A percentile compares a stretch with the other conserved stretches of the same genome.
These are phyloP conservation scores for Rallus crepitans DNA, from an alignment of 2,797 vertebrate species.

Conservation along the genomic window DNA sequence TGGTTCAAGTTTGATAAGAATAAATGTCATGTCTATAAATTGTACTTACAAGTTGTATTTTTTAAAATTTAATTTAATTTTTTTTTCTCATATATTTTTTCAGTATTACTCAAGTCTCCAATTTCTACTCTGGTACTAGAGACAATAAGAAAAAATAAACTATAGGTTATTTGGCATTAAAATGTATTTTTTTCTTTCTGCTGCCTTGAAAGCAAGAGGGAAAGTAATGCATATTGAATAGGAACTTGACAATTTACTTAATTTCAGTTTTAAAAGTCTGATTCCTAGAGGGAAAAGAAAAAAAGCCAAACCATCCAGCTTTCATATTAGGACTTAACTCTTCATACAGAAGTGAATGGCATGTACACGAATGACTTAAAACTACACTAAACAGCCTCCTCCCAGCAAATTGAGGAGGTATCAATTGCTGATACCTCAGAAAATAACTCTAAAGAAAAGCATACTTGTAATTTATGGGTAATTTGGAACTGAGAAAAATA, in stretches of 20 bases:
- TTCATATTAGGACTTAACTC: not conserved
- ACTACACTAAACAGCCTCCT: not conserved
- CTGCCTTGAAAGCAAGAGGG: not conserved
- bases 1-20: not conserved
- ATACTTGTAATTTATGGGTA: not conserved
- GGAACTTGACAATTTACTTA: not conserved
- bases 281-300: fast-evolving
- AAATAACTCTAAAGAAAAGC: not conserved
- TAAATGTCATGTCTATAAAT: not conserved
- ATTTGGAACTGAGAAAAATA: not conserved
- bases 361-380: not conserved
- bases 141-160: not conserved
- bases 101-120: not conserved
- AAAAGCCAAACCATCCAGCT: not conserved
- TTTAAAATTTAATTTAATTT: not conserved
- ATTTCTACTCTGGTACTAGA: not conserved
- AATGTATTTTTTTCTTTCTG: not conserved
- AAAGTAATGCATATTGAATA: not conserved
- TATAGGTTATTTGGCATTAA: not conserved
- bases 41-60: not conserved
- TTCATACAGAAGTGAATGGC: not conserved
- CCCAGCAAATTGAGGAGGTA: not conserved
- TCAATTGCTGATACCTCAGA: not conserved
- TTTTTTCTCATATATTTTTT: not conserved
- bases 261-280: not conserved